Evolutionary conservation across 1,140 invertebrate genomes (phyloP), one percentile per base, ranked within the genome.

Genomic region (Antheraea mylitta): DNA sequence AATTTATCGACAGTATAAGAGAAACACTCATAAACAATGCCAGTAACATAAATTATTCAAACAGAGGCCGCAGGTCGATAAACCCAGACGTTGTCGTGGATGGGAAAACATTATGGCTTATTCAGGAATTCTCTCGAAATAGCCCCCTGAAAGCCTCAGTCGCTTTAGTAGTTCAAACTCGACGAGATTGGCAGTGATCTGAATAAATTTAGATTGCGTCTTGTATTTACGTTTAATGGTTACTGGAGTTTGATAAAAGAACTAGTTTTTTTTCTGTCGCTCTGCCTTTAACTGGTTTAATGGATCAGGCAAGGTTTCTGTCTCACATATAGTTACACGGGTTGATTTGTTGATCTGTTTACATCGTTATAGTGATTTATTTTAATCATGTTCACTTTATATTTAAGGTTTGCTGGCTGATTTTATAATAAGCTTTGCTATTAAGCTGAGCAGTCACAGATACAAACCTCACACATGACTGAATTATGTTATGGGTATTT

Each of bases 21-120:
- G 61, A 69, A 77, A 72, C 71, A 62, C 63, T 59, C 53, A 62
- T 71, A 73, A 65, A 61, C 62, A 72, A 75, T 73, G 66, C 70
- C 68, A 72, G 60, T 74, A 69, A 67, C 67, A 80, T 82, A 82
- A 80, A 86, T 81, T 77, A 86, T 84, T 86, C 84, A 84, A 76
- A 64, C 66, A 64, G 63, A 65, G 45, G 59, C 37, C 72, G 60
- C 66, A 64, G 79, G 77, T 84, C 82, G 79, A 86, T 84, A 84
- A 80, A 80, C 77, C 68, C 67, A 73, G 60, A 73, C 71, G 66
- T 30, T 53, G 66, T 73, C 73, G 72, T 73, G 71, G 74, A 76
- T 79, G 67, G 64, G 71, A 67, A 81, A 80, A 75, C 74, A 74
- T 72, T 81, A 74, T 76, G 48, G 72, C 64, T 76, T 79, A 79